Evolutionary conservation across 2,113 vertebrate species (phyloP), one percentile per base, ranked within the genome.

Genomic region (Euleptes europaea): DNA sequence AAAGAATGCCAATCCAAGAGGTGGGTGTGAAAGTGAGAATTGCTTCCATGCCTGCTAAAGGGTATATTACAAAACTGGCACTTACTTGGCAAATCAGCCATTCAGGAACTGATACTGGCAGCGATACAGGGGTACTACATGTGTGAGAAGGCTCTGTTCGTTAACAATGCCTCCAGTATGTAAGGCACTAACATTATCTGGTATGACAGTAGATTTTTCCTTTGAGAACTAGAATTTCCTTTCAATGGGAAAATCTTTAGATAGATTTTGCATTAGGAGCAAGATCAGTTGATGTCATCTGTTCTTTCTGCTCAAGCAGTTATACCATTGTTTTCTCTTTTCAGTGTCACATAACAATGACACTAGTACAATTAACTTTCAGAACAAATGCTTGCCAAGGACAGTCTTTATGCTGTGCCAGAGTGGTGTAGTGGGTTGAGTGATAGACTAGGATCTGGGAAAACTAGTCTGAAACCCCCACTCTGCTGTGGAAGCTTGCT

Each of bases 41-140:
- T 87, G 85, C 92, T 92, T 91, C 90, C 93, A 94, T 47, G 90
- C 91, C 85, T 88, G 88, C 95, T 94, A 80, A 92, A 57, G 93
- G 90, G 89, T 91, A 94, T 92, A 94, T 92, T 89, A 91, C 91
- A 85, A 86, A 80, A 94, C 88, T 94, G 95, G 93, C 95, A 96
- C 83, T 96, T 95, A 44, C 89, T 96, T 96, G 95, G 96, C 96
- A 92, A 88, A 90, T 92, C 91, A 94, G 49, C 74, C 71, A 7
- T 78, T 78, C 84, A 90, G 88, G 87, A 91, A 72, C 84, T 89
- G 93, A 89, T 94, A 93, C 95, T 95, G 95, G 95, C 96, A 95
- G 88, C 71, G 84, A 88, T 88, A 92, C 86, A 95, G 91, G 95
- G 84, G 80, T 92, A 93, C 94, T 88, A 83, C 92, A 89, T 95